Conservation (phyloP, 2,113 vertebrate species). For the Dasypus novemcinctus region DNA sequence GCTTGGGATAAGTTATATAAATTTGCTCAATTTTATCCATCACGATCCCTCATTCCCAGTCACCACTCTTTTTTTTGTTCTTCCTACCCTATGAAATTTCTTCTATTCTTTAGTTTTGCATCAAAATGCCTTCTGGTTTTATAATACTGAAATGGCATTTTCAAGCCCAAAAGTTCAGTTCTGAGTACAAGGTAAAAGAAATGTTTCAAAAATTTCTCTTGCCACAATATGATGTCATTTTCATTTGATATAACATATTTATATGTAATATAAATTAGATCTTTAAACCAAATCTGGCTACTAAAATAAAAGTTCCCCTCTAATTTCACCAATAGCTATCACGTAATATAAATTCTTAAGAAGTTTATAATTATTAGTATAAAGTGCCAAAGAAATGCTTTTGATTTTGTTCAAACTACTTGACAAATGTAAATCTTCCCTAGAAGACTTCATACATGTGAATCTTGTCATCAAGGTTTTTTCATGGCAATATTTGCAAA, state of each 20-base stretch:
- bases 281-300: background rate
- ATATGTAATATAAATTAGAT: background rate
- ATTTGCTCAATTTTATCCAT: background rate
- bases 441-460: background rate
- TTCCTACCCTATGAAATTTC: background rate
- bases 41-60: background rate
- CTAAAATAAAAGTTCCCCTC: background rate
- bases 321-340: background rate
- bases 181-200: background rate
- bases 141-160: background rate
- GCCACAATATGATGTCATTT: background rate
- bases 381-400: background rate
- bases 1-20: background rate
- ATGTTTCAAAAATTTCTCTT: background rate
- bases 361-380: background rate
- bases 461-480: background rate
- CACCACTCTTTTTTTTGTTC: background rate
- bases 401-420: background rate
- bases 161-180: background rate
- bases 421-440: background rate
- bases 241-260: background rate
- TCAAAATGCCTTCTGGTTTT: background rate
- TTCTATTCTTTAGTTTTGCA: background rate
- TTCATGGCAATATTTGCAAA: background rate
- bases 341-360: slow-evolving; percentile 2